Evolutionary conservation across 1,140 invertebrate species (phyloP), one percentile per base, ranked within the genome.

Genomic region (Formica selysi): DNA sequence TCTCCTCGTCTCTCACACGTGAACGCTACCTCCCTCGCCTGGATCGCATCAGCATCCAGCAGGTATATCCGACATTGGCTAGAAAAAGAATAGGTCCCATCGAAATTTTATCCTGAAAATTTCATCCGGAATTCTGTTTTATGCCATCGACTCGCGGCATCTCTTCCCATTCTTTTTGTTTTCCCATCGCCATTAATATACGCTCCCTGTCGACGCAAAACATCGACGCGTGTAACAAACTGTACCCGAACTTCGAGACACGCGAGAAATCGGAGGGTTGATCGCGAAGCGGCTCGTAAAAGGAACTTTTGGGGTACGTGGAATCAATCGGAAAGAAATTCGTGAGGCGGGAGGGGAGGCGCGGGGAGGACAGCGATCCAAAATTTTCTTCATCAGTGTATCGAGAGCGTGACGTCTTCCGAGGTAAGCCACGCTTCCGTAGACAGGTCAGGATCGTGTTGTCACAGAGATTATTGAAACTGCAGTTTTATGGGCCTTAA

Each of bases 391-490:
- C 54, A 26, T 61, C 54, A 68, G 26, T 22, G n/a, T 38, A 19
- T 32, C 67, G 41, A 61, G 62, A n/a, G 41, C 41, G 41, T 32
- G 79, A 89, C 84, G 67, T 90, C 70, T 80, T 13, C 54, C 48
- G 41, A 59, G 81, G 67, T 84, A 86, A 87, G 29, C 51, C 80
- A 29, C 48, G 64, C 59, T 87, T 86, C 84, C 81, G 76, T 57
- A 71, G 92, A 87, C 94, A 94, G 93, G 94, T 95, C 93, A 93
- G 92, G 93, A 93, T 93, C 92, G 93, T 94, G 94, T 95, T 95
- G 95, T 95, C 94, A 94, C 94, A 93, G 94, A 95, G 94, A 95
- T 95, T 95, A 95, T 95, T 95, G 95, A 95, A 95, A 95, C 94
- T 95, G 94, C 95, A 95, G 93, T 95, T 95, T 95, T 95, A 95